Conservation (phyloP, 53 echinoderm and acorn worm genomes). For the Holothuria scabra region DNA sequence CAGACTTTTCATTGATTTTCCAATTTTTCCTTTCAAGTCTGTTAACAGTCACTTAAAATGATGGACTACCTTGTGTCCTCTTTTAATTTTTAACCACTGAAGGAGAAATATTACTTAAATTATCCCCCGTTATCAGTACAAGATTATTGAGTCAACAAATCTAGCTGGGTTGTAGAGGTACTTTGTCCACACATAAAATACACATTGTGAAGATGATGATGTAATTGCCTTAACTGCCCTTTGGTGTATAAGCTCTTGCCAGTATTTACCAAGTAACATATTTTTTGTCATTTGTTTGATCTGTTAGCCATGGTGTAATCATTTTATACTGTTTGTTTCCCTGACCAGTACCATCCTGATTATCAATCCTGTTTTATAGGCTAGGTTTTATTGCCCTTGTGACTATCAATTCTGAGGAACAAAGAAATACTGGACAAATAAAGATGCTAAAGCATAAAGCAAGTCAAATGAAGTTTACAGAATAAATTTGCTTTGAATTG, state of each 20-base stretch:
- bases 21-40: too few species aligned
- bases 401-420: conserved; percentile 35
- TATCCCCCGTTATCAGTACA: conserved; percentile 8
- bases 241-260: conserved; percentile 34
- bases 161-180: conserved; percentile 22
- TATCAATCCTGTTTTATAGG: neutral
- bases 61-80: conserved; percentile 1
- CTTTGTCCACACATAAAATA: conserved; percentile 38
- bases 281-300: conserved; percentile 30
- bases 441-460: neutral
- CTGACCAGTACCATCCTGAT: conserved; percentile 6
- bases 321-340: conserved; percentile 29
- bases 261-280: conserved; percentile 41
- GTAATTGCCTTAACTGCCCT: conserved; percentile 26
- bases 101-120: conserved; percentile 39
- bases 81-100: conserved; percentile 31
- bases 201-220: conserved; percentile 24
- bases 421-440: conserved; percentile 16
- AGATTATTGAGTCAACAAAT: conserved; percentile 37
- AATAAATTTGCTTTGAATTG: too few species aligned
- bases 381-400: conserved; percentile 31
- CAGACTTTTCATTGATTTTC: too few species aligned
- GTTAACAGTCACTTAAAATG: too few species aligned
- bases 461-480: neutral
- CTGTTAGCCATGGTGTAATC: conserved; percentile 19